phyloP scores from a whole-genome alignment of 2,888 invertebrate species.

The Lasioglossum zephyrum region DNA sequence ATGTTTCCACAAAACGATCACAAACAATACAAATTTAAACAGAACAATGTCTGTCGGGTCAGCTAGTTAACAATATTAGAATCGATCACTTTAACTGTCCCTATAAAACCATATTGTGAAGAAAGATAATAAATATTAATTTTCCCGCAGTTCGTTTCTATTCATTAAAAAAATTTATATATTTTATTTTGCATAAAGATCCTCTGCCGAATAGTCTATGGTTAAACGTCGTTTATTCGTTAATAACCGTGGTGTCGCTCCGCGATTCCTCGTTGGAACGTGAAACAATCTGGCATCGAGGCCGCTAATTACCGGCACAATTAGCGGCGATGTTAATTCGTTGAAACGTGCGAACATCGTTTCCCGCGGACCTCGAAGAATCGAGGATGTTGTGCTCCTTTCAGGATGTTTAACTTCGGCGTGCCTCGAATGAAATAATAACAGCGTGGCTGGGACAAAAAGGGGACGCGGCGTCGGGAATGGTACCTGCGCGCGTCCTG shows the following conservation, averaged over 20 bases:
- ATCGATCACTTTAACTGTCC: too few relatives aligned
- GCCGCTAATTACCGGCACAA: slow-evolving; percentile 51
- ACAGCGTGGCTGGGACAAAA: slow-evolving; percentile 15
- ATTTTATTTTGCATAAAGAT: too few relatives aligned
- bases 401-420: slow-evolving; percentile 50
- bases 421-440: slow-evolving; percentile 56
- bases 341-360: slow-evolving; percentile 40
- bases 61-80: too few relatives aligned
- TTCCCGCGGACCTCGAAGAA: slow-evolving; percentile 13
- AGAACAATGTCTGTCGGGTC: too few relatives aligned
- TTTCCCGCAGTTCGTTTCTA: too few relatives aligned
- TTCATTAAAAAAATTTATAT: too few relatives aligned
- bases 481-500: slow-evolving; percentile 19
- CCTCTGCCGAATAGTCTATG: too few relatives aligned
- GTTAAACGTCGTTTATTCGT: background rate
- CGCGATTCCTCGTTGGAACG: background rate
- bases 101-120: too few relatives aligned
- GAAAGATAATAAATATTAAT: too few relatives aligned
- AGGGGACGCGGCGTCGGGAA: slow-evolving; percentile 1
- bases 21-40: too few relatives aligned
- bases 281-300: slow-evolving; percentile 14
- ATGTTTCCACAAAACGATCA: too few relatives aligned
- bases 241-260: background rate
- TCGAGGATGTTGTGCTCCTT: slow-evolving; percentile 34
- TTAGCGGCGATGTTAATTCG: slow-evolving; percentile 53